Evolutionary conservation across 2,797 vertebrate species (phyloP).

Genomic region (Muraenolepis orangiensis): DNA sequence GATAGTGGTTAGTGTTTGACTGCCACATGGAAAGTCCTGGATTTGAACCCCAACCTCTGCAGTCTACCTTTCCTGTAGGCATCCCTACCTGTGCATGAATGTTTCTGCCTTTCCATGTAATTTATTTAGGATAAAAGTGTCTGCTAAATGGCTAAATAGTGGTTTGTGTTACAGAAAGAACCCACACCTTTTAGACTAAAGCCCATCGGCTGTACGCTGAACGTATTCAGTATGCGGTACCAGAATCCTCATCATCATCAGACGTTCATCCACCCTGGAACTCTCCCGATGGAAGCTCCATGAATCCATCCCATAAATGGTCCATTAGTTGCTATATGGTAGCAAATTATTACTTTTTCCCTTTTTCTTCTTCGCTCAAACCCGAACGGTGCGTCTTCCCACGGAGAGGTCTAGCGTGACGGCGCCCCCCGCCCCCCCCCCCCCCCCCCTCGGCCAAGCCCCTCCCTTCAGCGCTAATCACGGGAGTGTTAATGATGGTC

Average conservation of each 20-base stretch:
- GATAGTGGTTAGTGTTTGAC: neutral
- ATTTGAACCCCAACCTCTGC: neutral
- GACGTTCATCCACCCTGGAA: neutral
- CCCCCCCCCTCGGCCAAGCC: slow-evolving; percentile 20
- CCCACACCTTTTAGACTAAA: neutral
- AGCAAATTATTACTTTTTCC: slow-evolving; percentile 38
- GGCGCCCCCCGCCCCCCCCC: no score
- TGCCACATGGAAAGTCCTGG: neutral
- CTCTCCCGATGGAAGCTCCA: slow-evolving; percentile 7
- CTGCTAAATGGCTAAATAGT: neutral
- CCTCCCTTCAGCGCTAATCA: slow-evolving; percentile 32
- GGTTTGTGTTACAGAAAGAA: neutral
- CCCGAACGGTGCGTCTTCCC: slow-evolving; percentile 22
- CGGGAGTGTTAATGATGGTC: slow-evolving; percentile 26
- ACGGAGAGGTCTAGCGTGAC: slow-evolving; percentile 11
- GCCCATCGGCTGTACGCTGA: neutral
- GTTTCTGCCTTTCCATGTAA: neutral
- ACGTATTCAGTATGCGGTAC: neutral
- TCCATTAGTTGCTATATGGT: slow-evolving; percentile 45
- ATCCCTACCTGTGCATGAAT: neutral
- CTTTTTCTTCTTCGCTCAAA: neutral
- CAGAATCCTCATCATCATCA: slow-evolving; percentile 5
- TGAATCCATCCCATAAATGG: slow-evolving; percentile 29
- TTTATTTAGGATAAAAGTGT: neutral
- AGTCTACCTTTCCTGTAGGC: neutral